phyloP scores from a whole-genome alignment of 1,140 invertebrate species.

The Triops longicaudatus region DNA sequence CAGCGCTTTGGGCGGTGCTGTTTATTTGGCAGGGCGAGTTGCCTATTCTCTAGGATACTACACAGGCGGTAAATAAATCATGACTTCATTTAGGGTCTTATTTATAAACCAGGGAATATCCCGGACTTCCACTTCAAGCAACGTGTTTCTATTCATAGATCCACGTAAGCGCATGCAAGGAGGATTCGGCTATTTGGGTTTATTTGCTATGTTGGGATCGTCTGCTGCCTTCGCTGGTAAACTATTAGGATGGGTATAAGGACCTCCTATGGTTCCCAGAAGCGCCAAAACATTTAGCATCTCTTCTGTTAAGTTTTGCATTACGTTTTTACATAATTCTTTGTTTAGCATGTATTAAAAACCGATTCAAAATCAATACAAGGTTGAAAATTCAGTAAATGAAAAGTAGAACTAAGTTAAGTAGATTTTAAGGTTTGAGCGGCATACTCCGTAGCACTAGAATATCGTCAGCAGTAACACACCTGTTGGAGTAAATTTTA shows the following conservation, averaged over 20 bases:
- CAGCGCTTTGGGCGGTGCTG: conserved; percentile 38
- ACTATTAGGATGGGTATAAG: conserved; percentile 34
- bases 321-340: too few species aligned
- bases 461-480: conserved; percentile 21
- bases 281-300: too few species aligned
- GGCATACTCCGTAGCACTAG: not conserved
- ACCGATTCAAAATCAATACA: too few species aligned
- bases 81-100: not conserved
- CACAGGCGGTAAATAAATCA: conserved; percentile 40
- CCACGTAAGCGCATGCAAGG: conserved; percentile 40
- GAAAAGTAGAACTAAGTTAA: too few species aligned
- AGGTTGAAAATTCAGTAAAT: too few species aligned
- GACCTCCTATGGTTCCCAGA: not conserved
- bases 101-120: conserved; percentile 25
- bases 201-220: conserved; percentile 38
- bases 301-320: too few species aligned
- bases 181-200: conserved; percentile 41
- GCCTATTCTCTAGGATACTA: conserved; percentile 46
- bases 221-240: conserved; percentile 37
- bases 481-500: not conserved
- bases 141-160: conserved; percentile 35
- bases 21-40: conserved; percentile 42
- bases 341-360: too few species aligned
- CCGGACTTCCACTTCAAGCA: conserved; percentile 17
- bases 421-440: too few species aligned